Base-by-base conservation (phyloP, 2,113 vertebrate species). In the Chionis minor region DNA sequence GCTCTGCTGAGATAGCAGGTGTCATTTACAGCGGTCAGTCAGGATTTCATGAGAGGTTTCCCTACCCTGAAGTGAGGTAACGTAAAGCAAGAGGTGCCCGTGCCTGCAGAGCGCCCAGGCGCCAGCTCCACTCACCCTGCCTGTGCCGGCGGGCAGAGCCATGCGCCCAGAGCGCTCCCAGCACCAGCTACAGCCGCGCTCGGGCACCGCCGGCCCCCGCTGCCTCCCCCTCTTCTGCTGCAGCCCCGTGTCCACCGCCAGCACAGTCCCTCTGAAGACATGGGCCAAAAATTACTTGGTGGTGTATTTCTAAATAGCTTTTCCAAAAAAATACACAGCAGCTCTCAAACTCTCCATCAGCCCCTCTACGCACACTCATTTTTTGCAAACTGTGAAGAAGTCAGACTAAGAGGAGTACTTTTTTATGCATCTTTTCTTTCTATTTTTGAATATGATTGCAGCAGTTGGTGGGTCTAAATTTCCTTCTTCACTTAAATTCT, bases 241-340 rank as follows among this genome's bases (percentile, higher is more conserved):
- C 52, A 35, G 75, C 59, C 56, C 59, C 47, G 10, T 0, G 0
- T 3, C 19, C 5, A 1, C 45, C 12, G 0, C 33, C 72, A 51
- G 40, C 8, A 0, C 47, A 5, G 26, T 8, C 54, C n/a, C 33
- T 35, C 81, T 15, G 35, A 24, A 16, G 3, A 58, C 9, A n/a
- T 3, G 30, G n/a, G 9, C 54, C n/a, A 20, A 51, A 51, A 44
- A 11, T 23, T 12, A 20, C 58, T 42, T 6, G 14, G 16, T 30
- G 32, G n/a, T 7, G 0, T 16, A 16, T 58, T 69, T 51, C 45
- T 38, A 24, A 59, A 13, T 2, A 23, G 9, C 20, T 86, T 28
- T 26, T n/a, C 14, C 20, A 52, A 59, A 69, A n/a, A 26, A 3
- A 18, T 1, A 7, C 35, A 38, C 18, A 45, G 30, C 10, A 54